These are phyloP conservation scores for Physocephala rufipes DNA, from an alignment of 2,888 invertebrate genomes.

Conservation along the genomic window DNA sequence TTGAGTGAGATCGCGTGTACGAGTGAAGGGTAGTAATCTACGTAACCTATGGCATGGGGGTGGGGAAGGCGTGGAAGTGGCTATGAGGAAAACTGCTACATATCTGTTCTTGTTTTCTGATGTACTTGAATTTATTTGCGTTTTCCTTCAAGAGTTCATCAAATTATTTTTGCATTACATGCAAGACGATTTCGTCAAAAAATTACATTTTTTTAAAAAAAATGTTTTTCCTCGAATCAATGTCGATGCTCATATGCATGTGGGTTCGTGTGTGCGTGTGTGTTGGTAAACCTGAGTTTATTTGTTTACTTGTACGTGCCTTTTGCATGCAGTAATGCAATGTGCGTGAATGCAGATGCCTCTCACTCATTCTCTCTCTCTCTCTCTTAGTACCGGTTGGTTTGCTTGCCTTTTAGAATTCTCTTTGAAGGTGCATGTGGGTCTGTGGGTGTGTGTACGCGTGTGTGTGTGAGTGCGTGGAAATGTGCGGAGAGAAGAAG, in stretches of 20 bases:
- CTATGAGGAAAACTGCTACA: not conserved
- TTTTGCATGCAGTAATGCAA: no score
- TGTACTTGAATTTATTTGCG: slow-evolving; percentile 20
- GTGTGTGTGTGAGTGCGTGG: not conserved
- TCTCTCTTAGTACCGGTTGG: no score
- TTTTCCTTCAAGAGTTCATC: slow-evolving; percentile 31
- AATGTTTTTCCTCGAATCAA: not conserved
- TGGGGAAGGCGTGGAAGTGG: not conserved
- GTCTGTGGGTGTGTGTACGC: slow-evolving; percentile 14
- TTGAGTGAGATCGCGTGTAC: no score
- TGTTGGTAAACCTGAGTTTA: no score
- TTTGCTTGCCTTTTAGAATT: slow-evolving; percentile 15
- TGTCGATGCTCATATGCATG: no score
- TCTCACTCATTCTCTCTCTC: no score
- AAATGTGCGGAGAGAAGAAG: not conserved
- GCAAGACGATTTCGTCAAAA: not conserved
- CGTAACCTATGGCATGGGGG: not conserved
- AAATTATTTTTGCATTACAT: slow-evolving; percentile 21
- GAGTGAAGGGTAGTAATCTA: not conserved
- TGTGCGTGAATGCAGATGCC: not conserved
- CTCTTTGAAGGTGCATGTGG: not conserved
- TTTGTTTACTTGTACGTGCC: no score
- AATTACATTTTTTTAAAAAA: no score
- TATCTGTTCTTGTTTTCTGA: not conserved
- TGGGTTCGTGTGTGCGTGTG: no score